Base-by-base conservation (phyloP, 1,140 invertebrate species). In the Meloidogyne hapla region DNA sequence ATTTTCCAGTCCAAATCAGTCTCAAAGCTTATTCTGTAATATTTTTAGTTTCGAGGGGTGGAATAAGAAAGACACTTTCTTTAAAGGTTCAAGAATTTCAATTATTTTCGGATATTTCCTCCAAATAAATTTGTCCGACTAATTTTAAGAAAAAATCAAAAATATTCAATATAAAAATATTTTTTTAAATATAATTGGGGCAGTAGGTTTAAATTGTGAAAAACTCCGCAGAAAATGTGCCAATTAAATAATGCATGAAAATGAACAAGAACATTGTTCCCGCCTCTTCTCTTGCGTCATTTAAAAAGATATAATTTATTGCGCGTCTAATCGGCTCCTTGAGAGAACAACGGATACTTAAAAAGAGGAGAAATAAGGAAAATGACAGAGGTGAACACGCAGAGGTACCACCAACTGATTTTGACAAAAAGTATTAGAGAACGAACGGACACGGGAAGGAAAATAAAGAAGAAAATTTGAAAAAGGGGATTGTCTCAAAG, bases 241-340 rank as follows among this genome's bases (percentile, higher is more conserved):
- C 48, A 56, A 56, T 56, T 56, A 56, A 56, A 56, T 56, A 56
- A 56, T 56, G 48, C 48, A 56, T 56, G 48, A 13, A 56, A 56
- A 56, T n/a, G 48, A 33, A 33, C 33, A 33, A 56, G n/a, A 56
- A 56, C n/a, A 6, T n/a, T n/a, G 33, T n/a, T 48, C 40, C 40
- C 40, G 40, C 40, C 40, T 42, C 40, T 48, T 56, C 4, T n/a
- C n/a, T 56, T 56, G n/a, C 48, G n/a, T 56, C 48, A 56, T 56
- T 56, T n/a, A n/a, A 15, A 18, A 18, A 15, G 4, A 18, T 48
- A 18, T 56, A 56, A 56, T 56, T 56, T 56, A 56, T 56, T 56
- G 48, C 18, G 48, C 48, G 48, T 56, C n/a, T 56, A 56, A 56
- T 56, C 48, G 18, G 48, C 18, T 56, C 18, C 48, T 56, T 56